Percentiles rank a stretch among this genome's conserved stretches.
These are phyloP conservation scores for Siniperca scherzeri DNA, from an alignment of 2,797 vertebrate genomes.

Conservation along the genomic window DNA sequence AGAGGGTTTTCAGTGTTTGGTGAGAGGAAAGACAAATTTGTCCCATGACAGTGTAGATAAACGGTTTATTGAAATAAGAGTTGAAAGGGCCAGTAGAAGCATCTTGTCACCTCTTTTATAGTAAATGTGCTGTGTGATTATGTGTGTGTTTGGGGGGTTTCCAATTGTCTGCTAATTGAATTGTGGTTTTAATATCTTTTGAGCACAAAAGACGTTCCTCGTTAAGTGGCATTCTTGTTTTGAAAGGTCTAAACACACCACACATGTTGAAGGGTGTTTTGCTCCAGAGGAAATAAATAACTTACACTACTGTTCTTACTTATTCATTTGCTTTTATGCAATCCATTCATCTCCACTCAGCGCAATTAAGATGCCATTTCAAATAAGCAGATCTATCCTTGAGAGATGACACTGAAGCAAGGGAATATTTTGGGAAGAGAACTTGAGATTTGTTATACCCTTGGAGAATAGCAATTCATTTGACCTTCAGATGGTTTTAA, in stretches of 20 bases:
- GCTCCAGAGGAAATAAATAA: slow-evolving; percentile 65
- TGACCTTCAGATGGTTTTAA: slow-evolving; percentile 80
- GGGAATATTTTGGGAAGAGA: slow-evolving; percentile 59
- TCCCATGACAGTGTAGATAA: slow-evolving; percentile 62
- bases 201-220: slow-evolving; percentile 16
- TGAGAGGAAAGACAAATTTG: slow-evolving; percentile 67
- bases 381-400: slow-evolving; percentile 65
- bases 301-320: slow-evolving; percentile 64
- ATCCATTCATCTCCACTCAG: slow-evolving; percentile 67
- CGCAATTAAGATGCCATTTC: slow-evolving; percentile 74
- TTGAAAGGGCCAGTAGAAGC: slow-evolving; percentile 65
- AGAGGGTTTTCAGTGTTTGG: slow-evolving; percentile 63
- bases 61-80: slow-evolving; percentile 71
- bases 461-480: slow-evolving; percentile 69
- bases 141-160: slow-evolving; percentile 16
- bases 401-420: slow-evolving; percentile 52
- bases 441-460: slow-evolving; percentile 51
- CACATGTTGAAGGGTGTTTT: slow-evolving; percentile 44
- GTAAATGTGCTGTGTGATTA: slow-evolving; percentile 59
- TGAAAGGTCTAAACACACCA: slow-evolving; percentile 53
- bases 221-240: slow-evolving; percentile 39
- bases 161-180: slow-evolving; percentile 61
- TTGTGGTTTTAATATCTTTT: slow-evolving; percentile 57
- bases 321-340: slow-evolving; percentile 75
- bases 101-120: slow-evolving; percentile 62